Conservation (phyloP, 2,113 vertebrate species). For the Thamnophis sirtalis region DNA sequence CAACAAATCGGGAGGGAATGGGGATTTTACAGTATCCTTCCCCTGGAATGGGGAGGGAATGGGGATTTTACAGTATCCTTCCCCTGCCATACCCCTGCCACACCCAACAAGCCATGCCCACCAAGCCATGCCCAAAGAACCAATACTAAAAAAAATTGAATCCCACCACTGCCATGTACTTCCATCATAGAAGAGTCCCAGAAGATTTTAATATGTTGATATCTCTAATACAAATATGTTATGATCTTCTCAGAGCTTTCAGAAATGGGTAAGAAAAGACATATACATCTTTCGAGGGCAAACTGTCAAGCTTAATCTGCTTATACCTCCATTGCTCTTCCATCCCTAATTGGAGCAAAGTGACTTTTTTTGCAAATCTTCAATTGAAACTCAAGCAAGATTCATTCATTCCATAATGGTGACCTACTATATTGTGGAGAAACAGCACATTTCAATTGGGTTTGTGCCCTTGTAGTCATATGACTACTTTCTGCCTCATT, state of each 20-base stretch:
- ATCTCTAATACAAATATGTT: not conserved
- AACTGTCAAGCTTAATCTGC: not conserved
- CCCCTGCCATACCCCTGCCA: too few relatives aligned
- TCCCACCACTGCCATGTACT: not conserved
- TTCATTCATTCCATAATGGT: not conserved
- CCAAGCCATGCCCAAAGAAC: too few relatives aligned
- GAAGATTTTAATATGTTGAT: not conserved
- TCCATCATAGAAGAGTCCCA: not conserved
- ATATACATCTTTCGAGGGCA: not conserved
- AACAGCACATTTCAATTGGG: not conserved
- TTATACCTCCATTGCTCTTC: not conserved
- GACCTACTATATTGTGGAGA: not conserved
- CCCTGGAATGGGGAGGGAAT: too few relatives aligned
- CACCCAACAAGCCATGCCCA: too few relatives aligned
- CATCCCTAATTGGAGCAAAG: not conserved
- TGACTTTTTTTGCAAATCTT: not conserved
- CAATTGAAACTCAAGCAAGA: not conserved
- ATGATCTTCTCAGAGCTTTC: not conserved
- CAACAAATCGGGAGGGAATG: too few relatives aligned
- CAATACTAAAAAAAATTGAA: too few relatives aligned
- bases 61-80: too few relatives aligned
- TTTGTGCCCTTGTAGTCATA: not conserved
- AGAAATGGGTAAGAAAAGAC: not conserved
- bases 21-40: too few relatives aligned
- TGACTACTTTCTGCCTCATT: not conserved